A percentile compares a stretch with the other conserved stretches of the same genome.
Conservation (phyloP, 2,888 invertebrate genomes). For the Netelia virgata region DNA sequence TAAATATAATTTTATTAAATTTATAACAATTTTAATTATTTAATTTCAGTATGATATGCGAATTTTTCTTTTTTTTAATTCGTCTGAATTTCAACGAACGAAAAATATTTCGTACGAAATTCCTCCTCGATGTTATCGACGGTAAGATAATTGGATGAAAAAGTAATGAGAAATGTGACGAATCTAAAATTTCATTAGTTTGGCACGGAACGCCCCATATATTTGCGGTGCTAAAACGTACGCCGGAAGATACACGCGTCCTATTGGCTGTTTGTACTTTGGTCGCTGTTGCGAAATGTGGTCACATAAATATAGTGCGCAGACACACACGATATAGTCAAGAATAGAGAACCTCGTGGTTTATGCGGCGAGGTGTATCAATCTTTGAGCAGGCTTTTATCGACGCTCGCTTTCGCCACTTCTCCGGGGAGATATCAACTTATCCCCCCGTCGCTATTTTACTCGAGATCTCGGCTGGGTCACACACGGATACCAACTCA, state of each 20-base stretch:
- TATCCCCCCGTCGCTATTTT: constrained; percentile 35
- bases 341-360: constrained; percentile 24
- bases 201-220: background rate
- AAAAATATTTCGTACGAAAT: no score
- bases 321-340: background rate
- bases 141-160: no score
- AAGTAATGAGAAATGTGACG: background rate
- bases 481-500: background rate
- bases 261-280: background rate
- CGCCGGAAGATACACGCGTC: background rate
- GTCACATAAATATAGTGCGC: background rate
- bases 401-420: constrained; percentile 41
- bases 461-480: background rate
- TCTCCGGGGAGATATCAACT: constrained; percentile 41
- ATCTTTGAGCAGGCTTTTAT: constrained; percentile 64
- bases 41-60: no score
- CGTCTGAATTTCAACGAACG: no score
- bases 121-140: no score
- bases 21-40: no score
- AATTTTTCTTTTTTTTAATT: no score
- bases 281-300: background rate
- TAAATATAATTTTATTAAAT: no score
- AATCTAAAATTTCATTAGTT: background rate
- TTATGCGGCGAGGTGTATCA: constrained; percentile 40
- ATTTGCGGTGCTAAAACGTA: background rate